A percentile compares a stretch with the other conserved stretches of the same genome.
phyloP scores from a whole-genome alignment of 2,113 vertebrate genomes.

The Sphaerodactylus townsendi region DNA sequence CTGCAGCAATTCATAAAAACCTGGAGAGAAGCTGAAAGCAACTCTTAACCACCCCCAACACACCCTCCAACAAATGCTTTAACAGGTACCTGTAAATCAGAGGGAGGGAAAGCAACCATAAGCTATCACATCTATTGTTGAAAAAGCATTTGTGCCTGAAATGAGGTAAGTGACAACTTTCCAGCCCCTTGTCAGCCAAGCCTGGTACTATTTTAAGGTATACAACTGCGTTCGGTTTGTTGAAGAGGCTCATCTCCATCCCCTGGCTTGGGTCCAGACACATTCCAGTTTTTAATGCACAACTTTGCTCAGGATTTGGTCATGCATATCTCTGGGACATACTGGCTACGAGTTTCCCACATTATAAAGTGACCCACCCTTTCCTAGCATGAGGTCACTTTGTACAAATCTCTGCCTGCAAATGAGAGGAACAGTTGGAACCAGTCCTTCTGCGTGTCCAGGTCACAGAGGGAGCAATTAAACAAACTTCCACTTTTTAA shows the following conservation, averaged over 20 bases:
- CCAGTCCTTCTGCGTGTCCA: conserved; percentile 38
- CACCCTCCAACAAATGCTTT: neutral
- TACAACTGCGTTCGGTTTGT: conserved; percentile 60
- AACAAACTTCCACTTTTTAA: conserved; percentile 13
- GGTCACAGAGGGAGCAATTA: conserved; percentile 32
- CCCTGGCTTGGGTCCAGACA: conserved; percentile 68
- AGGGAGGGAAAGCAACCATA: neutral
- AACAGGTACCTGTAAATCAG: neutral
- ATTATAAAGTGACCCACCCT: conserved; percentile 61
- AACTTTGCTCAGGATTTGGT: conserved; percentile 50
- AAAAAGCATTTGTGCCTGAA: conserved; percentile 50
- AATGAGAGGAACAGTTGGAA: conserved; percentile 54
- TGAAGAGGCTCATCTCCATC: conserved; percentile 67
- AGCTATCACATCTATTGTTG: conserved; percentile 48
- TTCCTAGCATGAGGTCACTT: conserved; percentile 50
- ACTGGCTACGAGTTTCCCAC: conserved; percentile 56
- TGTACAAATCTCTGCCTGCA: conserved; percentile 47
- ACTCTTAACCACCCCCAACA: neutral
- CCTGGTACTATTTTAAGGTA: conserved; percentile 67
- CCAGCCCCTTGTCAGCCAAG: conserved; percentile 55
- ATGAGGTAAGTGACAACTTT: conserved; percentile 69
- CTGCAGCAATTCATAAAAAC: neutral
- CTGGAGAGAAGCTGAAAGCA: neutral
- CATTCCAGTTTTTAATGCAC: conserved; percentile 63
- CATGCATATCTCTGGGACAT: conserved; percentile 63